These are phyloP conservation scores for Sitta europaea DNA, from an alignment of 2,113 vertebrate genomes.

Conservation along the genomic window DNA sequence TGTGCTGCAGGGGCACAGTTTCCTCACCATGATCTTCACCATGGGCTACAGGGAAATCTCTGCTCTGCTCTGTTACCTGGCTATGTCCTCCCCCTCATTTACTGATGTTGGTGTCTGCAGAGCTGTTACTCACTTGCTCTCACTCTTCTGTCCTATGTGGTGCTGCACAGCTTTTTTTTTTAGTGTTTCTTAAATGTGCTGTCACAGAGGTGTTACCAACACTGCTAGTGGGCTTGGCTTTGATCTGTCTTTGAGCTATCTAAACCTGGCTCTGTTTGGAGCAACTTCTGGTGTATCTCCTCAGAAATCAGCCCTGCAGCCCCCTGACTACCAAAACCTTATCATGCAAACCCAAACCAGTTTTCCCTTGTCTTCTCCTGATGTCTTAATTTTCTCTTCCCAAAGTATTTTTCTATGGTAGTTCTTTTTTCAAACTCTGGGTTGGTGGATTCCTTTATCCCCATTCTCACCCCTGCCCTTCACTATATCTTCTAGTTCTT, in stretches of 20 bases:
- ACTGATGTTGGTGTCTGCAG: neutral
- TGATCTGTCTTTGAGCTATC: neutral
- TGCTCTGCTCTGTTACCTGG: neutral
- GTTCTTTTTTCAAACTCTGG: neutral
- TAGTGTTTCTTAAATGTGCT: neutral
- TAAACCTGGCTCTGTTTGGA: neutral
- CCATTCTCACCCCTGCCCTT: neutral
- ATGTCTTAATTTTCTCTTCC: neutral
- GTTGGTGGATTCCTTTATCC: neutral
- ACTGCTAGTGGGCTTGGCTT: neutral
- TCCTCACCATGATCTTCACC: neutral
- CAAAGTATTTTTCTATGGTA: neutral
- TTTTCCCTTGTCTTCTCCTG: neutral
- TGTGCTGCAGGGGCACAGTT: neutral
- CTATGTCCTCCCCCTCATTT: neutral
- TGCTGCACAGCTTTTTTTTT: neutral
- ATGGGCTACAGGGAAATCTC: accelerated
- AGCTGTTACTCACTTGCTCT: neutral
- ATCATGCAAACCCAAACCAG: neutral
- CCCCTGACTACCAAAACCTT: neutral
- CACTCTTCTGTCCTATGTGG: neutral
- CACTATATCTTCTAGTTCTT: neutral
- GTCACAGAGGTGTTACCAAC: neutral
- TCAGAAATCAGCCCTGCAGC: neutral
- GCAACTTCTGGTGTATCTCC: neutral